Percentiles rank a stretch among this genome's conserved stretches.
These are phyloP conservation scores for Scaptomyza parva DNA, from an alignment of 2,888 invertebrate genomes.

Conservation along the genomic window DNA sequence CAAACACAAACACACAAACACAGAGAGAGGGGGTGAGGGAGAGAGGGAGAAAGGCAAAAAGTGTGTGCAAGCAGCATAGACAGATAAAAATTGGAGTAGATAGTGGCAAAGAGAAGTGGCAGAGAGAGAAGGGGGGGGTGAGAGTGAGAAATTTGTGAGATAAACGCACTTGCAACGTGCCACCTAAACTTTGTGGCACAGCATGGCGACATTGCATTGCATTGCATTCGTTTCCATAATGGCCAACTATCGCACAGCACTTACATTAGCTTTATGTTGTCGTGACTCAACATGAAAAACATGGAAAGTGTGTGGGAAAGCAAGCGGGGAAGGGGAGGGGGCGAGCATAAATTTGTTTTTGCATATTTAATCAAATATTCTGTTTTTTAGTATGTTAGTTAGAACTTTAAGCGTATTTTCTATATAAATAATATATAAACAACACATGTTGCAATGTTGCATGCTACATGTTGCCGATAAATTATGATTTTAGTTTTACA, in stretches of 20 bases:
- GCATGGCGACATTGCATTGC: constrained; percentile 12
- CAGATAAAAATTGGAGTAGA: constrained; percentile 2
- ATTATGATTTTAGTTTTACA: too few relatives aligned
- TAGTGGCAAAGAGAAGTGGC: not conserved
- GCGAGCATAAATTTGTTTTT: too few relatives aligned
- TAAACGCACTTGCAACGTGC: constrained; percentile 35
- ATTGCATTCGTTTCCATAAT: constrained; percentile 33
- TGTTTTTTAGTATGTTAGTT: too few relatives aligned
- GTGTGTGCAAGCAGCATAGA: constrained; percentile 18
- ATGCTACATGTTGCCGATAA: too few relatives aligned
- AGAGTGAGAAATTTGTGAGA: constrained; percentile 5
- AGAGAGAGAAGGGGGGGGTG: not conserved
- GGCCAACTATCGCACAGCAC: constrained; percentile 46
- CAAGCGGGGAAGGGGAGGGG: too few relatives aligned
- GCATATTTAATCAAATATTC: too few relatives aligned
- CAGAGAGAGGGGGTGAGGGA: too few relatives aligned
- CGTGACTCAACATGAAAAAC: not conserved
- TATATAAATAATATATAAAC: too few relatives aligned
- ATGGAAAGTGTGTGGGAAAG: not conserved
- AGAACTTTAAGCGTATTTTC: too few relatives aligned
- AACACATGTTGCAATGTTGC: too few relatives aligned
- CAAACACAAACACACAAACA: constrained; percentile 62
- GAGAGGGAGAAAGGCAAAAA: constrained; percentile 14
- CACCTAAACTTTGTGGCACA: constrained; percentile 42
- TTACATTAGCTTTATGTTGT: constrained; percentile 24